A percentile compares a stretch with the other conserved stretches of the same genome.
phyloP scores from a whole-genome alignment of 2,113 vertebrate genomes.

The Hoplias malabaricus region DNA sequence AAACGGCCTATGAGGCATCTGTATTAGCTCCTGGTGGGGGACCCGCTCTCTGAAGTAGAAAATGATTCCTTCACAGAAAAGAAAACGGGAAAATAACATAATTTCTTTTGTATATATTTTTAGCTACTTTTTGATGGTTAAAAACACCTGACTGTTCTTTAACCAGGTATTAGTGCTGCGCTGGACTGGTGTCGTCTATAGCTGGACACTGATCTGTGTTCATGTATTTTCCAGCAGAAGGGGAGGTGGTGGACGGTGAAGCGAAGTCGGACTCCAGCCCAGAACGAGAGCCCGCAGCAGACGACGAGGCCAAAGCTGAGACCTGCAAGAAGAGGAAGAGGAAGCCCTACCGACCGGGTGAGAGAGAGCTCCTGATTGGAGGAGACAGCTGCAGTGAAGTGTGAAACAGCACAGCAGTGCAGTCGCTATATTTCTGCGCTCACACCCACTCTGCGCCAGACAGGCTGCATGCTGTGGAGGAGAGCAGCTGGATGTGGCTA shows the following conservation, averaged over 20 bases:
- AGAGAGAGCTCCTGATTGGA: slow-evolving; percentile 78
- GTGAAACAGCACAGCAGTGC: slow-evolving; percentile 65
- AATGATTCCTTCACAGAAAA: too few species aligned
- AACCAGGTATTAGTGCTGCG: too few species aligned
- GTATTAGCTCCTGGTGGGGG: too few species aligned
- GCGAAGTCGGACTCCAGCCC: slow-evolving; percentile 97
- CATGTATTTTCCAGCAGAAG: slow-evolving; percentile 78
- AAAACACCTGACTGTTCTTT: too few species aligned
- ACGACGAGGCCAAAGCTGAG: slow-evolving; percentile 89
- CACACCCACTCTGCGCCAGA: background rate
- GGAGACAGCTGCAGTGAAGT: slow-evolving; percentile 72
- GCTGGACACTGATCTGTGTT: too few species aligned
- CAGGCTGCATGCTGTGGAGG: background rate
- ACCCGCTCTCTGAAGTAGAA: too few species aligned
- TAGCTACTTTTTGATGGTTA: too few species aligned
- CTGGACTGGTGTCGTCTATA: too few species aligned
- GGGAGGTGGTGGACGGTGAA: slow-evolving; percentile 92
- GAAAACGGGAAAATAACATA: too few species aligned
- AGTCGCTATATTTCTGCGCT: slow-evolving; percentile 49
- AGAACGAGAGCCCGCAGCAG: slow-evolving; percentile 84
- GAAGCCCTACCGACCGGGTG: slow-evolving; percentile 98
- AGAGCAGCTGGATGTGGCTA: background rate
- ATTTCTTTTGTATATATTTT: too few species aligned
- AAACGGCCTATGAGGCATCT: too few species aligned
- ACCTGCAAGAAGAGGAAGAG: slow-evolving; percentile 94